Evolutionary conservation across 2,113 vertebrate genomes (phyloP), one percentile per base, ranked within the genome.

Genomic region (Nycticryphes semicollaris): DNA sequence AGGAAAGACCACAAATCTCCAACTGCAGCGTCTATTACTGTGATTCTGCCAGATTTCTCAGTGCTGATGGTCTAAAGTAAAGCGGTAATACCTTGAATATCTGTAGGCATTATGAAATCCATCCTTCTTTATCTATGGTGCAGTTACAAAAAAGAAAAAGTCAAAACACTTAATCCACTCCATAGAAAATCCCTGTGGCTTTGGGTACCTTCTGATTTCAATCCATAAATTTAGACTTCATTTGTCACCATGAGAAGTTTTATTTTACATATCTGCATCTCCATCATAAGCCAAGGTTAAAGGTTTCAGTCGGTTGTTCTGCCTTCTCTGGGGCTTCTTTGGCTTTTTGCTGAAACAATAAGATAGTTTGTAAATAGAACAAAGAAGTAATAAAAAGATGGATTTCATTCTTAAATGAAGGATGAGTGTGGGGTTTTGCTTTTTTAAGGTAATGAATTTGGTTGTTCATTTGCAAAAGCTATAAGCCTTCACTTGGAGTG

Each of bases 261-360:
- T 7, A 67, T 37, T 93, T 97, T 98, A 99, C 99, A 99, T 99
- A 97, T 99, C 99, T 48, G 99, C 99, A 43, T 99, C 99, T 85
- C 99, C 99, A 90, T 99, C 99, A 67, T 99, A 99, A 96, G 99
- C 99, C 97, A 99, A 98, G 67, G 99, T 99, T 97, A 99, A 98
- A 96, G 99, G 99, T 98, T 99, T 99, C 98, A 99, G 98, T 81
- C 99, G 98, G 98, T 99, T 99, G 98, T 99, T 99, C 97, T 99
- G 99, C 97, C 99, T 98, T 98, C 99, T 99, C 98, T 99, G 99
- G 76, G 99, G 99, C 97, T 99, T 99, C 99, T 99, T 99, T 99
- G 99, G 99, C 99, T 99, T 99, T 99, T 99, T 99, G 98, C 99
- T 99, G 98, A 88, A 97, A 97, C 78, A 84, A 77, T 74, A 95